Conservation (phyloP, 2,888 invertebrate genomes). For the Megalurothrips usitatus region DNA sequence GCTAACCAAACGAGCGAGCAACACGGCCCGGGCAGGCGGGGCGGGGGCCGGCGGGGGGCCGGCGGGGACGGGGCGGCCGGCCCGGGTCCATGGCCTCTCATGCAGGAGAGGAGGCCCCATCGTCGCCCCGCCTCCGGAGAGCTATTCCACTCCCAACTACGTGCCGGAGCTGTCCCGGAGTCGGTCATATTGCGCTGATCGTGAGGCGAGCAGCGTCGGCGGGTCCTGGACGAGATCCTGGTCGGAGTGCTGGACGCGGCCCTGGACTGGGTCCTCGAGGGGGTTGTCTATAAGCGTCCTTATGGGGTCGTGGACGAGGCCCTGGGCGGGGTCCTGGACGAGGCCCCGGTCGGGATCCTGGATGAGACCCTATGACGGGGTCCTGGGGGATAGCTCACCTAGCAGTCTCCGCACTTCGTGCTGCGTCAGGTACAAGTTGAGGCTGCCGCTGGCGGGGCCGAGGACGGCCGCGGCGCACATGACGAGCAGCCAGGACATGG, state of each 20-base stretch:
- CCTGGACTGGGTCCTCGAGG: not conserved
- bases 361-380: too few species aligned
- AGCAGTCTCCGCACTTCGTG: conserved; percentile 11
- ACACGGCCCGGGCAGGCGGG: not conserved
- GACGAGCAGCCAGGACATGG: not conserved
- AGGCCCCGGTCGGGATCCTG: too few species aligned
- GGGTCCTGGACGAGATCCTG: not conserved
- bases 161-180: not conserved
- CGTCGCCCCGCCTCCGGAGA: too few species aligned
- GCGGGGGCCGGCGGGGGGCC: not conserved
- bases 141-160: not conserved
- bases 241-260: not conserved
- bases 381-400: too few species aligned
- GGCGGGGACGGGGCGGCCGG: not conserved
- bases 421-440: conserved; percentile 16
- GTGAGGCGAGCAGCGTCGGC: too few species aligned
- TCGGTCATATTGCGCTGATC: not conserved
- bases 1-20: conserved; percentile 9
- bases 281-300: too few species aligned
- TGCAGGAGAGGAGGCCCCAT: too few species aligned
- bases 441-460: not conserved
- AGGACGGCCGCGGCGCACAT: not conserved
- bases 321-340: too few species aligned
- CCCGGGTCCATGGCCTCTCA: not conserved
- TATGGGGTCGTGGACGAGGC: not conserved